Conservation (phyloP, 2,113 vertebrate genomes). For the Alethe diademata region DNA sequence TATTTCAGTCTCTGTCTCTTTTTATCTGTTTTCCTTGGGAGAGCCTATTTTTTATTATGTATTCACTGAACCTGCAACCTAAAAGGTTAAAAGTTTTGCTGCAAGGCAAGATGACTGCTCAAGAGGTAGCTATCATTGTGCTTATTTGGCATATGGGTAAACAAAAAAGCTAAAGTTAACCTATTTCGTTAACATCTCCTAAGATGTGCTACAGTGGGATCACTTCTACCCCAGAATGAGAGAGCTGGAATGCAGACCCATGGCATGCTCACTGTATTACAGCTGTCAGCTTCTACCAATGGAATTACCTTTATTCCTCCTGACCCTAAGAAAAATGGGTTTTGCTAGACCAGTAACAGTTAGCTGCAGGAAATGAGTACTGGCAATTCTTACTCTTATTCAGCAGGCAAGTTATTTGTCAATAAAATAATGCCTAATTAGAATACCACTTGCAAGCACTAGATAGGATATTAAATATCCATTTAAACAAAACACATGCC, state of each 20-base stretch:
- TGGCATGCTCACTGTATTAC: neutral
- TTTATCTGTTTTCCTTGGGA: neutral
- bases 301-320: neutral
- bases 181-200: neutral
- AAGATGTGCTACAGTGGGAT: neutral
- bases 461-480: neutral
- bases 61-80: neutral
- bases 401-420: neutral
- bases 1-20: neutral
- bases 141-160: neutral
- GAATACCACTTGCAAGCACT: neutral
- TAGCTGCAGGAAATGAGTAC: neutral
- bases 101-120: neutral
- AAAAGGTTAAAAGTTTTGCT: neutral
- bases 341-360: neutral
- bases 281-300: accelerated
- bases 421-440: neutral
- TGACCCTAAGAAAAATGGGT: neutral
- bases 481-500: neutral
- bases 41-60: neutral
- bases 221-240: neutral
- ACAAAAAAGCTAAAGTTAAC: neutral
- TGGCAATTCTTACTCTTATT: neutral
- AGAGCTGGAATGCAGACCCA: neutral
- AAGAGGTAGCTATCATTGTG: neutral